Conservation (phyloP, 2,797 vertebrate genomes). For the Phataginus tricuspis region DNA sequence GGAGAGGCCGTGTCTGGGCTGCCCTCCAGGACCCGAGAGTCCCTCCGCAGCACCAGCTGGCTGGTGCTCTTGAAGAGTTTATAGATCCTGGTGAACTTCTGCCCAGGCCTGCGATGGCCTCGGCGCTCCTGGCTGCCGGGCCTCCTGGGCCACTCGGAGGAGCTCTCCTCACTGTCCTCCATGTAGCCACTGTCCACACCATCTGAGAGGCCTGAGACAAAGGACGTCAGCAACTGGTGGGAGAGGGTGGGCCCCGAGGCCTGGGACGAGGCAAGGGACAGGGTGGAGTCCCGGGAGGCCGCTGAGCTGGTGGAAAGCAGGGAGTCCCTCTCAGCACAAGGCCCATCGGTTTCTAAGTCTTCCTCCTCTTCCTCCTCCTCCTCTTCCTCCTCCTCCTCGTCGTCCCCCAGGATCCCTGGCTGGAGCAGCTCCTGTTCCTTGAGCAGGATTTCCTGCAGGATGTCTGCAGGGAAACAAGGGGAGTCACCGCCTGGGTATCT, state of each 20-base stretch:
- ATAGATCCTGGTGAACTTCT: slow-evolving; percentile 89
- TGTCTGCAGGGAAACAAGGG: slow-evolving; percentile 86
- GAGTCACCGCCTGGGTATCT: neutral
- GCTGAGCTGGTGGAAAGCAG: slow-evolving; percentile 90
- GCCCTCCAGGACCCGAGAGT: slow-evolving; percentile 71
- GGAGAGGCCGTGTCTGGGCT: neutral
- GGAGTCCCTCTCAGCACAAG: slow-evolving; percentile 87
- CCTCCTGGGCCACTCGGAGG: slow-evolving; percentile 70
- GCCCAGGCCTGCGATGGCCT: slow-evolving; percentile 73
- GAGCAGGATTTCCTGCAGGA: slow-evolving; percentile 92
- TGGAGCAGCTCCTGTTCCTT: slow-evolving; percentile 87
- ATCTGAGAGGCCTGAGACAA: slow-evolving; percentile 92
- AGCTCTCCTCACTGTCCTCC: slow-evolving; percentile 92
- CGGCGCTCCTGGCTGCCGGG: slow-evolving; percentile 70
- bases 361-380: slow-evolving; percentile 84
- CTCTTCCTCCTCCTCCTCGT: slow-evolving; percentile 81
- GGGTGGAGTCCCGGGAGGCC: slow-evolving; percentile 90
- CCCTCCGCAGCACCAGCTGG: slow-evolving; percentile 82
- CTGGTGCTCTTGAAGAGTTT: slow-evolving; percentile 90
- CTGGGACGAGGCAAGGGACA: slow-evolving; percentile 87
- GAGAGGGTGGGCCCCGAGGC: slow-evolving; percentile 88
- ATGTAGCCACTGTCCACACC: slow-evolving; percentile 93
- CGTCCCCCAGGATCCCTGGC: slow-evolving; percentile 81
- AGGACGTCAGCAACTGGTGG: slow-evolving; percentile 89
- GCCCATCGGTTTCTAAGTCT: slow-evolving; percentile 80